These are phyloP conservation scores for Caenorhabditis sulstoni DNA, from an alignment of 2,888 invertebrate genomes.

Conservation along the genomic window DNA sequence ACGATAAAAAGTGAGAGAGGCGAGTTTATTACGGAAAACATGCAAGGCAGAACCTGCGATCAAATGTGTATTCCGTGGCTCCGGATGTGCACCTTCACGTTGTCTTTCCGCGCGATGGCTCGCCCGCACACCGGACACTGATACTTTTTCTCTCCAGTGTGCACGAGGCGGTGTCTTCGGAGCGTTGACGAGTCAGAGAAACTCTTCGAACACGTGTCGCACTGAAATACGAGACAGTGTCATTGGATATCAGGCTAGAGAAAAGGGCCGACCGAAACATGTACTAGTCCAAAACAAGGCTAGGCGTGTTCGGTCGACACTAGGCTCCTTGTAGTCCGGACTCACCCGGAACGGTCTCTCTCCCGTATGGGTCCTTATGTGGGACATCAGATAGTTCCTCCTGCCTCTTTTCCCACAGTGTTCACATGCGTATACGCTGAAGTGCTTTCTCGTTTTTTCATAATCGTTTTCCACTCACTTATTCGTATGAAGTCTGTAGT, in stretches of 20 bases:
- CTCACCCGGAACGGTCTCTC: slow-evolving; percentile 70
- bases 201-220: slow-evolving; percentile 68
- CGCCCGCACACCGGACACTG: slow-evolving; percentile 75
- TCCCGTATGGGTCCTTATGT: slow-evolving; percentile 73
- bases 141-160: slow-evolving; percentile 73
- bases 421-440: slow-evolving; percentile 72
- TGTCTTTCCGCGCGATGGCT: slow-evolving; percentile 75
- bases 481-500: slow-evolving; percentile 69
- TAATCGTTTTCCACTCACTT: slow-evolving; percentile 33
- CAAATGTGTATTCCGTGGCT: slow-evolving; percentile 59
- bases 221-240: slow-evolving; percentile 57
- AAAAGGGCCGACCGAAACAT: no score
- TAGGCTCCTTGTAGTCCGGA: no score
- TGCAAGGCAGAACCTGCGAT: slow-evolving; percentile 21
- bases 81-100: slow-evolving; percentile 74
- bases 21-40: slow-evolving; percentile 22
- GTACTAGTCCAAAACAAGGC: no score
- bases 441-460: background rate
- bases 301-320: no score
- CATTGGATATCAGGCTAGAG: background rate
- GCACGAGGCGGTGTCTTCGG: slow-evolving; percentile 73
- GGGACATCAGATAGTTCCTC: slow-evolving; percentile 70
- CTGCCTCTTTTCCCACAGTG: slow-evolving; percentile 75
- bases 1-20: background rate
- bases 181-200: slow-evolving; percentile 76